phyloP scores from a whole-genome alignment of 1,140 invertebrate species.

The Lysiphlebus fabarum region DNA sequence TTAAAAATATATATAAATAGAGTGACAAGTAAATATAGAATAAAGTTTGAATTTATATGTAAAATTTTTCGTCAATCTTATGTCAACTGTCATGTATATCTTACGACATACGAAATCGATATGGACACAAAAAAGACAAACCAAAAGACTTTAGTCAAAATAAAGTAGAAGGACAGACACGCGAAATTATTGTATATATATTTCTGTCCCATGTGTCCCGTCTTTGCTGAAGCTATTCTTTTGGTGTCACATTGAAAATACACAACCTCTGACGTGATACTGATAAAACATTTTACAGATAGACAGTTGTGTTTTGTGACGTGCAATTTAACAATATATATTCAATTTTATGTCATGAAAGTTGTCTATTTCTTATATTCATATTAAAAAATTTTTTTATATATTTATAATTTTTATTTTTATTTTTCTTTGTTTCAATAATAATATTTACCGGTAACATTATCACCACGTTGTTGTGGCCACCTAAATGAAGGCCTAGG shows the following conservation, averaged over 20 bases:
- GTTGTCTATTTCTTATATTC: neutral
- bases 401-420: too few species aligned
- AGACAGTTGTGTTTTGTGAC: neutral
- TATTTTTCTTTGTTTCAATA: too few species aligned
- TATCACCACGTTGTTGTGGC: slow-evolving; percentile 55
- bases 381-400: too few species aligned
- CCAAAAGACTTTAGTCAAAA: neutral
- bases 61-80: slow-evolving; percentile 16
- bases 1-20: too few species aligned
- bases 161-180: slow-evolving; percentile 1
- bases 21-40: too few species aligned
- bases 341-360: neutral
- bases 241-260: slow-evolving; percentile 19
- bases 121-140: slow-evolving; percentile 3
- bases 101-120: slow-evolving; percentile 23
- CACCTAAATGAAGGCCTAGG: slow-evolving; percentile 56
- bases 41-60: neutral
- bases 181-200: neutral
- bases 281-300: slow-evolving; percentile 21
- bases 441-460: slow-evolving; percentile 55
- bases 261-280: slow-evolving; percentile 20
- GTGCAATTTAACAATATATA: neutral
- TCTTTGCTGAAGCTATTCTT: neutral
- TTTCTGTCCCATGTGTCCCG: neutral
- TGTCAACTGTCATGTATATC: slow-evolving; percentile 15